Conservation (phyloP, 2,888 invertebrate species). For the Drosophila mulleri region DNA sequence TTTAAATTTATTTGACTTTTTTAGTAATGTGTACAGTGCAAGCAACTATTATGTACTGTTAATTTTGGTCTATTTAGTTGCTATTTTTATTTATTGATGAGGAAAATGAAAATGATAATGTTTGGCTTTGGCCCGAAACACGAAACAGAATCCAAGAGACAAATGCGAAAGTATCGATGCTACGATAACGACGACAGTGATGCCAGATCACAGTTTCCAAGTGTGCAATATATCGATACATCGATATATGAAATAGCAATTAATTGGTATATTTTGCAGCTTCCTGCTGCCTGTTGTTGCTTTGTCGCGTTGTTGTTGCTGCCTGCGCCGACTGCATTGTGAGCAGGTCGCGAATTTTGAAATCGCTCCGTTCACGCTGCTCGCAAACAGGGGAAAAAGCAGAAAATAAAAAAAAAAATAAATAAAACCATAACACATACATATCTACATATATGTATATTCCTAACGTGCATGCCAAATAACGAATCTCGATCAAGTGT, state of each 20-base stretch:
- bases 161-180: slow-evolving; percentile 51
- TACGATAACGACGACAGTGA: slow-evolving; percentile 14
- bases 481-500: slow-evolving; percentile 33
- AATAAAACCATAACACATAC: not conserved
- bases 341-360: slow-evolving; percentile 59
- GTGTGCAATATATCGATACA: slow-evolving; percentile 35
- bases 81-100: slow-evolving; percentile 53
- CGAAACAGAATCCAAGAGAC: slow-evolving; percentile 50
- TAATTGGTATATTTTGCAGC: slow-evolving; percentile 53
- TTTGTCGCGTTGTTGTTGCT: slow-evolving; percentile 56
- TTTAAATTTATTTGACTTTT: slow-evolving; percentile 4
- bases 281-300: slow-evolving; percentile 60
- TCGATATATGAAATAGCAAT: slow-evolving; percentile 25
- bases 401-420: slow-evolving; percentile 2
- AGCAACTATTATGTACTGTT: slow-evolving; percentile 46
- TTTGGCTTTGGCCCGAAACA: slow-evolving; percentile 64
- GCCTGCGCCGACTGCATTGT: slow-evolving; percentile 43
- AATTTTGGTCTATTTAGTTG: slow-evolving; percentile 37
- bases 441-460: slow-evolving; percentile 9
- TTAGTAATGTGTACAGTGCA: slow-evolving; percentile 42
- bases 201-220: slow-evolving; percentile 15
- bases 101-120: slow-evolving; percentile 65
- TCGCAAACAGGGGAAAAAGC: slow-evolving; percentile 1
- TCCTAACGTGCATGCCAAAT: slow-evolving; percentile 13
- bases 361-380: slow-evolving; percentile 36